phyloP scores from a whole-genome alignment of 2,113 vertebrate species.

The Dicentrarchus labrax region DNA sequence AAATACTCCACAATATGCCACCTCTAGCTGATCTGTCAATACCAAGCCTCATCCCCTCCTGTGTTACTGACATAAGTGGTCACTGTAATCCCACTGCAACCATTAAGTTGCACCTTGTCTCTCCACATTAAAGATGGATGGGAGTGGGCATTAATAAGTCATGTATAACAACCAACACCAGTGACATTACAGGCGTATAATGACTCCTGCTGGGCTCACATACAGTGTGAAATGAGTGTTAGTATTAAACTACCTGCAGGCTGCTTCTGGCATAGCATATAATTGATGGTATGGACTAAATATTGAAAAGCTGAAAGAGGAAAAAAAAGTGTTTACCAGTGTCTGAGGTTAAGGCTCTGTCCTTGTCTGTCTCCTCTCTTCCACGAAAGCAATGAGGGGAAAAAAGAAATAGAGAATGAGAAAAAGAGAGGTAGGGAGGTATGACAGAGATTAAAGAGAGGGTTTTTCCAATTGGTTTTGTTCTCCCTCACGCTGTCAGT shows the following conservation, averaged over 20 bases:
- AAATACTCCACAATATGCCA: not conserved
- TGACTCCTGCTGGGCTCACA: slow-evolving; percentile 31
- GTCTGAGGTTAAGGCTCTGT: slow-evolving; percentile 76
- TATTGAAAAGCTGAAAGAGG: slow-evolving; percentile 10
- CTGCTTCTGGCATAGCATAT: not conserved
- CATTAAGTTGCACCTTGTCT: slow-evolving; percentile 36
- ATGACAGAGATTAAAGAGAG: slow-evolving; percentile 47
- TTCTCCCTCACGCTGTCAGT: slow-evolving; percentile 8
- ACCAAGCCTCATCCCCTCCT: not conserved
- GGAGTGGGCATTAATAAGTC: slow-evolving; percentile 68
- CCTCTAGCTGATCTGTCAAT: not conserved
- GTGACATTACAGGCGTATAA: slow-evolving; percentile 51
- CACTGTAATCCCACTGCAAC: slow-evolving; percentile 22
- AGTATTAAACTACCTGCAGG: slow-evolving; percentile 16
- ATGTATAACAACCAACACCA: slow-evolving; percentile 58
- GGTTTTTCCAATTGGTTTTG: slow-evolving; percentile 29
- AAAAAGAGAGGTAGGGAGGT: slow-evolving; percentile 32
- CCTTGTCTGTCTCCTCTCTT: slow-evolving; percentile 76
- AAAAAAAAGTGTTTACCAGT: slow-evolving; percentile 72
- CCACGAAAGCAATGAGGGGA: slow-evolving; percentile 56
- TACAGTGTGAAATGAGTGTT: slow-evolving; percentile 26
- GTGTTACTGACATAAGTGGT: slow-evolving; percentile 22
- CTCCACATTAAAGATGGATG: slow-evolving; percentile 70
- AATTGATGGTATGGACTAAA: slow-evolving; percentile 7
- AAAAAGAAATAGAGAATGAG: slow-evolving; percentile 57